Percentiles rank a stretch among this genome's conserved stretches.
These are phyloP conservation scores for Bambusicola thoracicus DNA, from an alignment of 2,113 vertebrate genomes.

Conservation along the genomic window DNA sequence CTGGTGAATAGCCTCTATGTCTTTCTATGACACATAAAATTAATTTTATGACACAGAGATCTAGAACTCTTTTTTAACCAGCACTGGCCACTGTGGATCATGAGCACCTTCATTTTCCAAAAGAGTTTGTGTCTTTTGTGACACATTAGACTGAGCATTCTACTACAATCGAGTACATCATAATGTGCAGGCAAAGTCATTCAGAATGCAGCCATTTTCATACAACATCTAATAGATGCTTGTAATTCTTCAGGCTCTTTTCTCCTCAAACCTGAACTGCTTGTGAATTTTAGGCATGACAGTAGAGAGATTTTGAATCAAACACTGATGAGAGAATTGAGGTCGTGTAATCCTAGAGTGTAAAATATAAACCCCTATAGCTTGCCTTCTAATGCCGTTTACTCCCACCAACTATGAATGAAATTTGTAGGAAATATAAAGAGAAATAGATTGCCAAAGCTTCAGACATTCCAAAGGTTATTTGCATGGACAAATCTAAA, in stretches of 20 bases:
- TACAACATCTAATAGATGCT: not conserved
- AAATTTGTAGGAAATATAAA: not conserved
- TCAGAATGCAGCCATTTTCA: not conserved
- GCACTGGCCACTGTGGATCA: not conserved
- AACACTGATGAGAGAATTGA: not conserved
- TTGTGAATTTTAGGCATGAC: not conserved
- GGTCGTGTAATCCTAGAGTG: not conserved
- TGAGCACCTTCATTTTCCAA: not conserved
- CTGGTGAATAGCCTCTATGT: not conserved
- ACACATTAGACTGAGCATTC: not conserved
- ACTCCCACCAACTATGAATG: not conserved
- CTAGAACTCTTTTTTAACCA: not conserved
- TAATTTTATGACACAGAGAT: not conserved
- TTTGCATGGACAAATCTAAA: not conserved
- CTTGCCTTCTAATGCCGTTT: not conserved
- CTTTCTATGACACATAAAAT: not conserved
- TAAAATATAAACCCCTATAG: not conserved
- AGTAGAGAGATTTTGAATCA: not conserved
- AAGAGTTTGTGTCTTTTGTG: not conserved
- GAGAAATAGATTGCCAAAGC: not conserved
- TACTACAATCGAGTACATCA: not conserved
- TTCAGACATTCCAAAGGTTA: not conserved
- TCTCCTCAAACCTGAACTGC: not conserved
- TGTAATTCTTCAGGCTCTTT: not conserved
- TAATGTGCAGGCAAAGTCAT: fast-evolving